Percentiles rank a stretch among this genome's conserved stretches.
Evolutionary conservation across 2,888 invertebrate species (phyloP).

Genomic region (Heliconius ethilla): DNA sequence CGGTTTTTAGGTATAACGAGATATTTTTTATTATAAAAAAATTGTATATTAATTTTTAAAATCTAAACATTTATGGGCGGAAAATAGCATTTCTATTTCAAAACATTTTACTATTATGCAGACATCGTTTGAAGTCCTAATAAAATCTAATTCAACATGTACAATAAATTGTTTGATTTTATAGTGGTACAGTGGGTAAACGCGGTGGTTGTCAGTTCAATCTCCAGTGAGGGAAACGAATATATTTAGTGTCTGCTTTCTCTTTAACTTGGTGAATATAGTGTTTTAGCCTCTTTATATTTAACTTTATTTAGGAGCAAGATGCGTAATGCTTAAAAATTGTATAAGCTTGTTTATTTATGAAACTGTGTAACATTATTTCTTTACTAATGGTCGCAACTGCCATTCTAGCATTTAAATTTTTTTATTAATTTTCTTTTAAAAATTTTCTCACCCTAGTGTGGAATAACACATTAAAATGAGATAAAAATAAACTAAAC

Average conservation of each 20-base stretch:
- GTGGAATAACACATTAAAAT: background rate
- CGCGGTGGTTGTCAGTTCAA: background rate
- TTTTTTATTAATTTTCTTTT: too few species aligned
- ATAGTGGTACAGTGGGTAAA: background rate
- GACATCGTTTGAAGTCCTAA: constrained; percentile 19
- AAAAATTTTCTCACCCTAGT: too few species aligned
- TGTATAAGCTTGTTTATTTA: too few species aligned
- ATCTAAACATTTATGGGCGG: constrained; percentile 10
- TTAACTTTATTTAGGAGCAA: too few species aligned
- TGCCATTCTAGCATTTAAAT: too few species aligned
- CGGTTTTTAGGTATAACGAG: constrained; percentile 16
- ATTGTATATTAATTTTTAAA: background rate
- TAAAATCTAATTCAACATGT: constrained; percentile 9
- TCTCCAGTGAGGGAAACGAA: background rate
- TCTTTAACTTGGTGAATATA: too few species aligned
- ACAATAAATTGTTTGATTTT: background rate
- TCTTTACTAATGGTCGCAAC: too few species aligned
- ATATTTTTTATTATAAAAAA: constrained; percentile 5
- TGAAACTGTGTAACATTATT: too few species aligned
- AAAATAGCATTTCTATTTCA: constrained; percentile 20
- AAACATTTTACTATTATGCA: constrained; percentile 10
- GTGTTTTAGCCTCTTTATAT: too few species aligned
- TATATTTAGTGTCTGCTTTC: background rate
- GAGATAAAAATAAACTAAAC: constrained; percentile 8
- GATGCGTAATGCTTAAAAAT: too few species aligned